A percentile compares a stretch with the other conserved stretches of the same genome.
Conservation (phyloP, 2,888 invertebrate genomes). For the Microctonus hyperodae region DNA sequence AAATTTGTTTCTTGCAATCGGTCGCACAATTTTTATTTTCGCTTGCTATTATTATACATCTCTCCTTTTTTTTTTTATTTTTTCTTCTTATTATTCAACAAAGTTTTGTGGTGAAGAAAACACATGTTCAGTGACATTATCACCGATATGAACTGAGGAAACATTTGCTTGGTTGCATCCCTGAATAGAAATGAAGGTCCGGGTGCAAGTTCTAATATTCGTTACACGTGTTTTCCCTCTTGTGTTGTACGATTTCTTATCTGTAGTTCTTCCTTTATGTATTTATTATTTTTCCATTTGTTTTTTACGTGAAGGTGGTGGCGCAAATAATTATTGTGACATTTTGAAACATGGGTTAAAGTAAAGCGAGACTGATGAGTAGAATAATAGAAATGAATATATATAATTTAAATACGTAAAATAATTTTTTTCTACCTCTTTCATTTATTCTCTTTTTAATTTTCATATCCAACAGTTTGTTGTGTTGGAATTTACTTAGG, state of each 20-base stretch:
- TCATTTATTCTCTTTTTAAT: too few relatives aligned
- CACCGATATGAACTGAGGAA: background rate
- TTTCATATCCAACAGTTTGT: too few relatives aligned
- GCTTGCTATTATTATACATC: background rate
- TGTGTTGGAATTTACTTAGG: too few relatives aligned
- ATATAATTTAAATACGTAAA: too few relatives aligned
- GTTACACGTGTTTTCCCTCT: conserved; percentile 39
- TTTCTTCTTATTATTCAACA: background rate
- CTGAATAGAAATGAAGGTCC: background rate
- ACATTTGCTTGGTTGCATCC: conserved; percentile 4
- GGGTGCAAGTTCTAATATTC: conserved; percentile 32
- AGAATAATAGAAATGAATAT: conserved; percentile 28
- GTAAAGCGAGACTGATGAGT: conserved; percentile 21
- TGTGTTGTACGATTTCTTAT: background rate
- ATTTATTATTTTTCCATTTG: conserved; percentile 2
- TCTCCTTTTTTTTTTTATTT: too few relatives aligned
- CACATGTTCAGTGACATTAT: conserved; percentile 13
- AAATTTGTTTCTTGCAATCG: too few relatives aligned
- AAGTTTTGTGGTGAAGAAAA: conserved; percentile 3
- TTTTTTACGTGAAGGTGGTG: conserved; percentile 7
- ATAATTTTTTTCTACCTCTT: too few relatives aligned
- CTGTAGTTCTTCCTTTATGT: background rate
- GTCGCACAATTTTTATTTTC: background rate
- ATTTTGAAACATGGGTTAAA: conserved; percentile 13
- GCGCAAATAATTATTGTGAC: conserved; percentile 24